These are phyloP conservation scores for Brachystomella parvula DNA, from an alignment of 1,140 invertebrate genomes.

Conservation along the genomic window DNA sequence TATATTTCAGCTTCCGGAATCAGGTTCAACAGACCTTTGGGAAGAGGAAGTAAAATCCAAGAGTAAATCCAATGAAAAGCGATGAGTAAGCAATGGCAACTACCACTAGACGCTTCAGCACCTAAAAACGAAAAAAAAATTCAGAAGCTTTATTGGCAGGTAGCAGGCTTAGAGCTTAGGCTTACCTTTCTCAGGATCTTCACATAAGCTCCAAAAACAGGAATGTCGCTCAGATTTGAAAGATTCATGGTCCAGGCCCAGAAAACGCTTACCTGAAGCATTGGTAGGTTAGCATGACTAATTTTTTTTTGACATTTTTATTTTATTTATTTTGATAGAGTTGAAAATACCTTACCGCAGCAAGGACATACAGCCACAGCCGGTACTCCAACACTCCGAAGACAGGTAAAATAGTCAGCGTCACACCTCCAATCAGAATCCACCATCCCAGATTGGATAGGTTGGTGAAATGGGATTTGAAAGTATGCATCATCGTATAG, in stretches of 20 bases:
- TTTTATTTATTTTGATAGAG: not conserved
- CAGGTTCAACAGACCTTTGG: not conserved
- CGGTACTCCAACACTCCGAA: conserved; percentile 15
- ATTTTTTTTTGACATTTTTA: not conserved
- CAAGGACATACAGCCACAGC: conserved; percentile 23
- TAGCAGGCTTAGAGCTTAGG: not conserved
- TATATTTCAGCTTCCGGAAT: not conserved
- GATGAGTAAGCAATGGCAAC: conserved; percentile 18
- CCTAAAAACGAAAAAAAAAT: conserved; percentile 13
- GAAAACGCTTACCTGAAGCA: conserved; percentile 25
- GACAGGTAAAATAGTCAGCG: conserved; percentile 20
- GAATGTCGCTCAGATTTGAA: conserved; percentile 17
- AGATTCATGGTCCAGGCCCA: conserved; percentile 28
- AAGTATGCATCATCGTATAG: not conserved
- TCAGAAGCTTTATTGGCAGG: conserved; percentile 17
- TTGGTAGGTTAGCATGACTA: not conserved
- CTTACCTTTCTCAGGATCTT: conserved; percentile 23
- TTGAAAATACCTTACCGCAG: conserved; percentile 20
- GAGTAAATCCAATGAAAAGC: conserved; percentile 16
- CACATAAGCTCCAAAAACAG: conserved; percentile 16
- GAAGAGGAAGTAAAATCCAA: conserved; percentile 15
- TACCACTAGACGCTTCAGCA: conserved; percentile 17
- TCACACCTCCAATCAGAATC: conserved; percentile 19
- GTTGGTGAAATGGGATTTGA: not conserved
- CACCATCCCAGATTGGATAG: conserved; percentile 16